Base-by-base conservation (phyloP, 2,113 vertebrate genomes). In the Leptosomus discolor region DNA sequence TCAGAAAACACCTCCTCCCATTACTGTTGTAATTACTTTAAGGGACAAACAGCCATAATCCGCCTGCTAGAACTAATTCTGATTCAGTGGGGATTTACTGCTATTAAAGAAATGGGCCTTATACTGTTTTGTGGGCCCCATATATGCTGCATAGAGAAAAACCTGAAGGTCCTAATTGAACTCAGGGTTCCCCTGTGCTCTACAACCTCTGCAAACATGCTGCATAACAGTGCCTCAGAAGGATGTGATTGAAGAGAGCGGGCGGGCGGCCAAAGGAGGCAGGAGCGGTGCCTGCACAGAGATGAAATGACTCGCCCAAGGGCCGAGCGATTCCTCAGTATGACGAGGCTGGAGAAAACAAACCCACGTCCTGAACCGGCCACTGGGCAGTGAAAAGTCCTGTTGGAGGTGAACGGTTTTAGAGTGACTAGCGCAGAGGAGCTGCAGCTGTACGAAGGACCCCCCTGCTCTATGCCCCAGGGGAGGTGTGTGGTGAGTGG, bases 241-340 rank as follows among this genome's bases (percentile, higher is more conserved):
- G n/a, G 23, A 32, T 2, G 34, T 11, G 34, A 14, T 22, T 41
- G 51, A 74, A 32, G 45, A 79, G 27, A 29, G 65, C 6, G 6
- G 48, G 12, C 0, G 8, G 39, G 71, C 0, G 3, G 53, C 12
- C 27, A 9, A 27, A 50, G 23, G 58, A 50, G 51, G 46, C 58
- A 22, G 29, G 60, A 73, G 22, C 1, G 0, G 30, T 23, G 16
- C 26, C 32, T 13, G 29, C 18, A 8, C 0, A 0, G 39, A 37
- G 65, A 16, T 22, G 54, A n/a, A 34, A 26, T 12, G 34, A 24
- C 32, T 54, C 13, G 0, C 36, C 11, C 29, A 14, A 45, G 46
- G 56, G 50, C n/a, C 58, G 45, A 29, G 20, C 4, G 6, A 22
- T 54, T 37, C 32, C 54, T 43, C 4, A 54, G 11, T 2, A 18